These are phyloP conservation scores for Ctenopoma multispine DNA, from an alignment of 2,797 vertebrate species.

Conservation along the genomic window DNA sequence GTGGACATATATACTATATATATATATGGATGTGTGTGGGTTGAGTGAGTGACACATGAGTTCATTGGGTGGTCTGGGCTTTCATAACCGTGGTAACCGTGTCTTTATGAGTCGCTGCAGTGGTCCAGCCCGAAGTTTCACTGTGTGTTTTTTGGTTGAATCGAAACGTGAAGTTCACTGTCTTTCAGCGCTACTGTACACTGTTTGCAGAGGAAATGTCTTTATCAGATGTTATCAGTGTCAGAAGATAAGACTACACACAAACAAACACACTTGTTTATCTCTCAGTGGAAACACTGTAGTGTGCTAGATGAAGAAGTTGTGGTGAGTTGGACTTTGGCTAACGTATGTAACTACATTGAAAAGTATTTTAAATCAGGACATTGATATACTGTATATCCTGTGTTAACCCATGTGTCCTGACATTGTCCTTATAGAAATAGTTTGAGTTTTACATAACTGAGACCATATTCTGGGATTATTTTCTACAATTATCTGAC, in stretches of 20 bases:
- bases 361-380: too few species aligned
- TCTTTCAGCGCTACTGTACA: not conserved
- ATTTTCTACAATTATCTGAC: too few species aligned
- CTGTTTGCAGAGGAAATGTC: not conserved
- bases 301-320: not conserved
- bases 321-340: not conserved
- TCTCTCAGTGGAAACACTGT: not conserved
- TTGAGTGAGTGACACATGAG: conserved; percentile 52
- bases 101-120: not conserved
- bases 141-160: not conserved
- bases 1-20: conserved; percentile 16
- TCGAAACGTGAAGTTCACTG: not conserved
- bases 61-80: conserved; percentile 67
- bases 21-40: conserved; percentile 30
- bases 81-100: conserved; percentile 6
- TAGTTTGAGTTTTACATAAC: too few species aligned
- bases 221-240: conserved; percentile 7
- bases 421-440: too few species aligned
- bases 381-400: too few species aligned
- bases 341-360: not conserved
- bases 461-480: too few species aligned
- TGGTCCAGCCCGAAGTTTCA: not conserved
- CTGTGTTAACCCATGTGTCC: too few species aligned
- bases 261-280: conserved; percentile 1
- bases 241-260: conserved; percentile 12